Evolutionary conservation across 2,888 invertebrate species (phyloP).

Genomic region (Eurytoma californica): DNA sequence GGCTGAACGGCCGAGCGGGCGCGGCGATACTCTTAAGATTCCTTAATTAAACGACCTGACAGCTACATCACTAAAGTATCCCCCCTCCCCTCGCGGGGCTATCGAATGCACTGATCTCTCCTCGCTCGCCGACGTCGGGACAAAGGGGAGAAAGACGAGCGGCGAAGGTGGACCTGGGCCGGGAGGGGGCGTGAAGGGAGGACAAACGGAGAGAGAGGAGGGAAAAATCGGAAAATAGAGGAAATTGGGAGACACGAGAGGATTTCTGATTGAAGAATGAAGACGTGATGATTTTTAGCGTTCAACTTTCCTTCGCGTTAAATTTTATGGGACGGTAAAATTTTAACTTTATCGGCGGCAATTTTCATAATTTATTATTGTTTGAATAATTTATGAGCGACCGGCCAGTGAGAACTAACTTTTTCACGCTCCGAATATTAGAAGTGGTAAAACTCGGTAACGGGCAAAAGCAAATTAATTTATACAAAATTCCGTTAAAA

Average conservation of each 20-base stretch:
- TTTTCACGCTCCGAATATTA: too few relatives aligned
- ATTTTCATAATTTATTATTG: too few relatives aligned
- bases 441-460: too few relatives aligned
- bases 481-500: too few relatives aligned
- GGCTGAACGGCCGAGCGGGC: conserved; percentile 27
- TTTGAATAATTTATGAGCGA: too few relatives aligned
- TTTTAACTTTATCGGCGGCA: too few relatives aligned
- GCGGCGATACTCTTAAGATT: conserved; percentile 61
- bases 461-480: too few relatives aligned
- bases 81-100: conserved; percentile 43
- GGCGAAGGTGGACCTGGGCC: background rate
- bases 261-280: conserved; percentile 30
- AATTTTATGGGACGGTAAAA: too few relatives aligned
- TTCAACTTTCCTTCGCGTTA: too few relatives aligned
- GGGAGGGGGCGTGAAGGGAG: background rate
- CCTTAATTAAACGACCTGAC: conserved; percentile 72
- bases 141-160: background rate
- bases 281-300: background rate
- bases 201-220: background rate
- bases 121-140: background rate
- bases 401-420: too few relatives aligned
- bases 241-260: background rate
- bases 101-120: conserved; percentile 63
- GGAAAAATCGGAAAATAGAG: background rate
- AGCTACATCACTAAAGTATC: conserved; percentile 69